phyloP scores from a whole-genome alignment of 2,888 invertebrate species.

The Drosophila affinis region DNA sequence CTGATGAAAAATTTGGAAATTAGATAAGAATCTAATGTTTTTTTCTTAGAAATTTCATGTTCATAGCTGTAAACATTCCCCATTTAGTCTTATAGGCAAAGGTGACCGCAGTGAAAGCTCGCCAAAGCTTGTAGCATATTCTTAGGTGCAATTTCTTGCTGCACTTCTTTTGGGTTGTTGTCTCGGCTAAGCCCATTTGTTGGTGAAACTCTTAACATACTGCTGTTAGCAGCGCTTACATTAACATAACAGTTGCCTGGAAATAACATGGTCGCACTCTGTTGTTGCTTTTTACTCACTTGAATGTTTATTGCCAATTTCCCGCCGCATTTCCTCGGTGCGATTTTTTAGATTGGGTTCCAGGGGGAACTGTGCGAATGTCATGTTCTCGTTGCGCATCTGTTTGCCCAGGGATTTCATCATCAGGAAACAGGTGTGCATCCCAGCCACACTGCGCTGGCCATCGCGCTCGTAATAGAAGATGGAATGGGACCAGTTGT shows the following conservation, averaged over 20 bases:
- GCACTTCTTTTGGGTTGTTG: slow-evolving; percentile 46
- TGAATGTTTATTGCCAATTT: slow-evolving; percentile 88
- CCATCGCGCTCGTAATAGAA: slow-evolving; percentile 91
- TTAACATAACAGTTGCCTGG: not conserved
- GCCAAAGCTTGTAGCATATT: not conserved
- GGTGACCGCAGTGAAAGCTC: not conserved
- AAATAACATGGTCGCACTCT: not conserved
- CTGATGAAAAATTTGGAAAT: no score
- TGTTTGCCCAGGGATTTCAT: slow-evolving; percentile 89
- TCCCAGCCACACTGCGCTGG: slow-evolving; percentile 87
- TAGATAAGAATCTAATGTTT: no score
- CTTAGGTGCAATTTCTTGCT: not conserved
- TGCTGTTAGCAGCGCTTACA: slow-evolving; percentile 16
- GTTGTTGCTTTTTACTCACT: slow-evolving; percentile 85
- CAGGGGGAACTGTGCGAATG: slow-evolving; percentile 81
- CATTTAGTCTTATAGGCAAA: not conserved
- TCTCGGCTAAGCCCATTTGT: slow-evolving; percentile 41
- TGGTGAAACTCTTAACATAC: slow-evolving; percentile 34
- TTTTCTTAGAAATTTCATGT: no score
- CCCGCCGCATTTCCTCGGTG: slow-evolving; percentile 87
- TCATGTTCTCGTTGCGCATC: slow-evolving; percentile 83
- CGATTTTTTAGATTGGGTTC: slow-evolving; percentile 85
- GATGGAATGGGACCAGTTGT: slow-evolving; percentile 89
- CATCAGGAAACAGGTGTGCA: slow-evolving; percentile 90
- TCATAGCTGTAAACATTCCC: no score